phyloP scores from a whole-genome alignment of 2,888 invertebrate species.

The Tholera decimalis region DNA sequence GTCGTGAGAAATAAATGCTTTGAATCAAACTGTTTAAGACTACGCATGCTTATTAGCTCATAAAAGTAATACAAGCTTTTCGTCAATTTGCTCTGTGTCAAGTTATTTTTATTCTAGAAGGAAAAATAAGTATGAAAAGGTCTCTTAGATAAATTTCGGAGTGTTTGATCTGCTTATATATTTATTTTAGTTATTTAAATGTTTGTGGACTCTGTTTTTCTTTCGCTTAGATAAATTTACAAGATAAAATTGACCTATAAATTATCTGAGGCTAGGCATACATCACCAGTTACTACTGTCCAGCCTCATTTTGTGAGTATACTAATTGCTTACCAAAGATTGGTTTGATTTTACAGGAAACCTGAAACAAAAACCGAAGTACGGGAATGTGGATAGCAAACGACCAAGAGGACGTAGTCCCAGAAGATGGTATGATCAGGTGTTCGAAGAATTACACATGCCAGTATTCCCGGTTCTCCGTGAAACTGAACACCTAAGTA shows the following conservation, averaged over 20 bases:
- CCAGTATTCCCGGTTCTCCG: too few species aligned
- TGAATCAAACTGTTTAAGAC: neutral
- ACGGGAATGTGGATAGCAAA: too few species aligned
- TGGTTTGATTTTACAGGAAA: too few species aligned
- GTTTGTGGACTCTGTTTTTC: neutral
- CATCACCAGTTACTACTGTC: too few species aligned
- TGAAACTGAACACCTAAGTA: too few species aligned
- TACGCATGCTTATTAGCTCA: neutral
- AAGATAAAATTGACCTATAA: neutral
- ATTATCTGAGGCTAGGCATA: neutral
- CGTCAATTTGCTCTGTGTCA: neutral
- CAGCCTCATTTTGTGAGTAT: too few species aligned
- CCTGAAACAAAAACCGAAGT: too few species aligned
- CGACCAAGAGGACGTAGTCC: too few species aligned
- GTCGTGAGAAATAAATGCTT: too few species aligned
- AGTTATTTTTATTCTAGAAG: conserved; percentile 20
- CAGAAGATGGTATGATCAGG: too few species aligned
- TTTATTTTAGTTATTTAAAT: conserved; percentile 1
- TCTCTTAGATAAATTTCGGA: conserved; percentile 6
- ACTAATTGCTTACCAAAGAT: too few species aligned
- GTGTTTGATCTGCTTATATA: neutral
- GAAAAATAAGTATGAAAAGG: neutral
- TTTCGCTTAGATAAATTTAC: neutral
- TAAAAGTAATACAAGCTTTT: conserved; percentile 6
- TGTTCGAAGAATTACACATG: too few species aligned